Evolutionary conservation across 30 jellyfish, hydroid and myxozoan species (phyloP).

Genomic region (Aurelia aurita complex sp. Pacific): DNA sequence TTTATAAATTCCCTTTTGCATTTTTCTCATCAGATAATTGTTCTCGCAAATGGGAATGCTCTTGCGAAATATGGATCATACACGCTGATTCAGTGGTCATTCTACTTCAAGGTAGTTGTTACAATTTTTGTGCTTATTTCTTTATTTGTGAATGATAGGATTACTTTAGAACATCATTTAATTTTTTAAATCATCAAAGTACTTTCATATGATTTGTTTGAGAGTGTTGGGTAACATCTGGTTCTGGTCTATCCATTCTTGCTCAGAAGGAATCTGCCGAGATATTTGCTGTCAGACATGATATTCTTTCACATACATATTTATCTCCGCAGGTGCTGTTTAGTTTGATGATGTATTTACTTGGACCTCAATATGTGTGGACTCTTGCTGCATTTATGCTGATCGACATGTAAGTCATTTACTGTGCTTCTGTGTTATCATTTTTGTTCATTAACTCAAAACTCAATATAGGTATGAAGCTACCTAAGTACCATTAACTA

Average conservation of each 20-base stretch:
- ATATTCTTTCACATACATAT: no score
- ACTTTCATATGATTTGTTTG: neutral
- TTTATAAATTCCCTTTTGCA: no score
- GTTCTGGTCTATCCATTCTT: no score
- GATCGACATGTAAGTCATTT: slow-evolving; percentile 64
- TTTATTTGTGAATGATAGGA: no score
- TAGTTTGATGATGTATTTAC: slow-evolving; percentile 54
- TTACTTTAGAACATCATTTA: no score
- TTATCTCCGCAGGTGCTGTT: slow-evolving; percentile 45
- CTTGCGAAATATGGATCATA: slow-evolving; percentile 78
- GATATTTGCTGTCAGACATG: no score
- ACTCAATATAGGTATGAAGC: no score
- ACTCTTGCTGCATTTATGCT: slow-evolving; percentile 75
- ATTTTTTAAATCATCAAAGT: no score
- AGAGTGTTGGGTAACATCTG: neutral
- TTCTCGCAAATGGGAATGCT: slow-evolving; percentile 34
- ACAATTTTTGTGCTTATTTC: no score
- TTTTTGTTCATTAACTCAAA: no score
- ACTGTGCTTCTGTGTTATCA: neutral
- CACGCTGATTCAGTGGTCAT: slow-evolving; percentile 68
- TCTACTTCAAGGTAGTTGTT: slow-evolving; percentile 53
- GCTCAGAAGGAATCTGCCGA: no score
- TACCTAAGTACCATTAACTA: no score
- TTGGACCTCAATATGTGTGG: slow-evolving; percentile 70
- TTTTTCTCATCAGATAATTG: slow-evolving; percentile 46